A percentile compares a stretch with the other conserved stretches of the same genome.
Evolutionary conservation across 2,113 vertebrate genomes (phyloP).

Genomic region (Tragulus kanchil): DNA sequence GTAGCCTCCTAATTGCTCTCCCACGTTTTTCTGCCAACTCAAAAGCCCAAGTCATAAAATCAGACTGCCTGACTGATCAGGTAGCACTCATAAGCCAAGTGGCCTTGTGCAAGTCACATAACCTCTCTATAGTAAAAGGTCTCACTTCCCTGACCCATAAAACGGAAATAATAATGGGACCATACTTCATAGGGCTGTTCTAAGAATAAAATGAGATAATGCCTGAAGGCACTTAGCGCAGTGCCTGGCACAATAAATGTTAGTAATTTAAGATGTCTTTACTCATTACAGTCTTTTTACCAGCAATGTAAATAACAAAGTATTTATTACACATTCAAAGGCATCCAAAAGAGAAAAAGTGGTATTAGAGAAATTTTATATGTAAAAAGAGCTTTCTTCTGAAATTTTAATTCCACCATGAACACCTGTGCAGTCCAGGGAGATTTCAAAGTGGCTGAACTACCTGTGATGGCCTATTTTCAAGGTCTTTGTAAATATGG

Average conservation of each 20-base stretch:
- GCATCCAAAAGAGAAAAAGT: background rate
- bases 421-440: background rate
- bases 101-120: background rate
- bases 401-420: background rate
- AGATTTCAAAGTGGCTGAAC: background rate
- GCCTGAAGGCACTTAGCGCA: background rate
- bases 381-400: background rate
- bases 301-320: background rate
- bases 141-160: background rate
- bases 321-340: background rate
- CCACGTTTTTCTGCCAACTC: background rate
- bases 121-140: background rate
- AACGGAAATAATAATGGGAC: background rate
- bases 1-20: background rate
- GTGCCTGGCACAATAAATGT: background rate
- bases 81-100: background rate
- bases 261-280: slow-evolving; percentile 17
- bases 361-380: background rate
- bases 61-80: background rate
- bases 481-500: background rate
- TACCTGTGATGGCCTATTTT: background rate
- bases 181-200: background rate
- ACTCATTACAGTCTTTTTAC: background rate
- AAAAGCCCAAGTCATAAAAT: background rate
- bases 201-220: slow-evolving; percentile 27